Conservation (phyloP, 2,888 invertebrate genomes). For the Coecobrya sp. region DNA sequence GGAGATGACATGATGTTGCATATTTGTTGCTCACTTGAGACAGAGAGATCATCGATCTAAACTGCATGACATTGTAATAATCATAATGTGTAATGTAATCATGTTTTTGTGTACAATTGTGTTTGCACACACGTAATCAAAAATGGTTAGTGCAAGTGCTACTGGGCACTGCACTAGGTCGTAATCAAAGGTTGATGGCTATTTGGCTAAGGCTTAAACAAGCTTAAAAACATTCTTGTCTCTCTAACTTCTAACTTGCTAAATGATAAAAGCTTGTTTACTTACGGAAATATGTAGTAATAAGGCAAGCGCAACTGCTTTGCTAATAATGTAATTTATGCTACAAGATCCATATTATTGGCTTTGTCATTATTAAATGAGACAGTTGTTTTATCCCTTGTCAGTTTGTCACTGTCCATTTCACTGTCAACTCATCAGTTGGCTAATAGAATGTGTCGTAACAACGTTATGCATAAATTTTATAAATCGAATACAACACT, state of each 20-base stretch:
- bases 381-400: constrained; percentile 21
- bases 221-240: constrained; percentile 8
- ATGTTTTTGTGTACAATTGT: neutral
- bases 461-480: neutral
- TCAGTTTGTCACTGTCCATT: constrained; percentile 36
- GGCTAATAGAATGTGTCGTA: constrained; percentile 1
- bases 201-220: neutral
- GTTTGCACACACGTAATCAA: constrained; percentile 7
- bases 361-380: constrained; percentile 25
- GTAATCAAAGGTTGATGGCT: neutral
- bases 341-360: neutral
- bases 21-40: constrained; percentile 29
- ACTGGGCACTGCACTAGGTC: neutral
- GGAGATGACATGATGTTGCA: constrained; percentile 46
- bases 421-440: constrained; percentile 40
- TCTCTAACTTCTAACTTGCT: neutral
- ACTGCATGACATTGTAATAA: constrained; percentile 58
- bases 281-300: neutral
- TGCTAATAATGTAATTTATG: neutral
- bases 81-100: constrained; percentile 52
- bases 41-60: constrained; percentile 55
- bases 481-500: neutral
- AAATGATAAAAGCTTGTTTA: constrained; percentile 14
- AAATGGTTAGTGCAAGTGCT: constrained; percentile 10
- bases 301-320: neutral